Evolutionary conservation across 2,888 invertebrate genomes (phyloP), one percentile per base, ranked within the genome.

Genomic region (Sceliomorpha sp.): DNA sequence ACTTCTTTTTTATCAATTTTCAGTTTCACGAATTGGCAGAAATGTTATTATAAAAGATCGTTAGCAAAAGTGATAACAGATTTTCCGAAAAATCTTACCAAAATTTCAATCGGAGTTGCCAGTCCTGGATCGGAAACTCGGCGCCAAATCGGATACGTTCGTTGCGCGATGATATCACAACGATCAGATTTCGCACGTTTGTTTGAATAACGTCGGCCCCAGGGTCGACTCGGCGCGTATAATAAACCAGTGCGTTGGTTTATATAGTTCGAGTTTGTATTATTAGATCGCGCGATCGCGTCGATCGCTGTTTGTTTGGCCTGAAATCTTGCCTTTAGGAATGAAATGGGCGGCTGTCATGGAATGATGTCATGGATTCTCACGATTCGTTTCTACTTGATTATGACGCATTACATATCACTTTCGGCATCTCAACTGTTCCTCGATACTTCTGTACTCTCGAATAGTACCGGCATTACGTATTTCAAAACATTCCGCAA

Each of bases 281-380:
- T 78, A 78, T 80, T 82, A 76, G 81, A 83, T 81, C 80, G 75
- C 59, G 44, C 64, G 63, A 59, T 59, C 70, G 62, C 72, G 73
- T 82, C 77, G 77, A 76, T 75, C 75, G 64, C 66, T 64, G 80
- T 83, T 85, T 81, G 77, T 85, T 84, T 82, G 80, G 80, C 81
- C 78, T 83, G 80, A 81, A 83, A 83, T 81, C 79, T 78, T 78
- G 76, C 76, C 78, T 76, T 74, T 74, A 75, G 79, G 81, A 81
- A 81, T 77, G 79, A 79, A 82, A 79, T 79, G 77, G 74, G 73
- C 78, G 77, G 75, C 83, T 87, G 87, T 88, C 86, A 86, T 87
- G 86, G 87, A 88, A 87, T 88, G 87, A 87, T 87, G 85, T 87
- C 87, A 87, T 84, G 86, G 85, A 80, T 78, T 82, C 77, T 79